Evolutionary conservation across 2,797 vertebrate species (phyloP).

Genomic region (Anolis apletophallus): DNA sequence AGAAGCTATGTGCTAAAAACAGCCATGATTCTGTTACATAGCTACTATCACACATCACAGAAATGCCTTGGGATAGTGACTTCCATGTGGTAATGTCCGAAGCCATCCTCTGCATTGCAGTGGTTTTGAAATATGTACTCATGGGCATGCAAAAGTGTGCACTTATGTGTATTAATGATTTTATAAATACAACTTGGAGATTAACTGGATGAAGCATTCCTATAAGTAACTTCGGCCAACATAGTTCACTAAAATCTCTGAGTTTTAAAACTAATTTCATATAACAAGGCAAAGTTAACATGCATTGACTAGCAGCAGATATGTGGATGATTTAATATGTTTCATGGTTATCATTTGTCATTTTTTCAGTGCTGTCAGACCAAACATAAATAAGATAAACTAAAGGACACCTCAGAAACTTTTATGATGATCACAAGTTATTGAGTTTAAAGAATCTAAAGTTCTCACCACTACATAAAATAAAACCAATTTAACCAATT

Average conservation of each 20-base stretch:
- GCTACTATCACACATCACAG: too few species aligned
- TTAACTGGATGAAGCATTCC: not conserved
- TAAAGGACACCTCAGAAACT: not conserved
- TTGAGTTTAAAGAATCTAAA: not conserved
- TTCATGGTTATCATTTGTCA: not conserved
- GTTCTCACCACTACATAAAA: too few species aligned
- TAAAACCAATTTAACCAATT: too few species aligned
- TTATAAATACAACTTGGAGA: not conserved
- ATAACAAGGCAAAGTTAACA: not conserved
- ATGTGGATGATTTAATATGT: not conserved
- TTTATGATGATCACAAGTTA: not conserved
- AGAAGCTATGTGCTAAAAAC: too few species aligned
- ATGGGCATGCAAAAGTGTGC: not conserved
- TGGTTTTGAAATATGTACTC: not conserved
- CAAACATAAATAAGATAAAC: not conserved
- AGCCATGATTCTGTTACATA: too few species aligned
- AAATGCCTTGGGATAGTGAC: too few species aligned
- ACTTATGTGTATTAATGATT: not conserved
- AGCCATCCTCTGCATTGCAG: not conserved
- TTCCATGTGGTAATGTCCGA: too few species aligned
- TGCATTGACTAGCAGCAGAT: not conserved
- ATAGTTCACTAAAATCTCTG: not conserved
- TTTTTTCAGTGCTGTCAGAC: not conserved
- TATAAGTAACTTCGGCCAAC: not conserved
- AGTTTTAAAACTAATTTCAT: not conserved